Percentiles rank a stretch among this genome's conserved stretches.
Evolutionary conservation across 2,888 invertebrate species (phyloP).

Genomic region (Dorcus parallelipipedus): DNA sequence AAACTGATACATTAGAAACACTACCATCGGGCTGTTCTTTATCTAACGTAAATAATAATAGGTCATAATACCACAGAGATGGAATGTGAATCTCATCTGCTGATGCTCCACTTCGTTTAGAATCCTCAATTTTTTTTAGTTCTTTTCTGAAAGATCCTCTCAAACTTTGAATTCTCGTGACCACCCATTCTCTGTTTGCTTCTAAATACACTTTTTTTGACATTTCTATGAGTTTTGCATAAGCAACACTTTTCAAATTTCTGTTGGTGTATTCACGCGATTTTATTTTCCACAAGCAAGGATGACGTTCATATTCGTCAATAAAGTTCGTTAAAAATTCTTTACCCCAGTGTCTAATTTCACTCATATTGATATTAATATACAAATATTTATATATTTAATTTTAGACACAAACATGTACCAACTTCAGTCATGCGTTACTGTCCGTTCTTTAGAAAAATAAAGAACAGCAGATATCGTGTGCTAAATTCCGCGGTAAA

Average conservation of each 20-base stretch:
- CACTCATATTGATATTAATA: too few relatives aligned
- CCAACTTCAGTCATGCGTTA: too few relatives aligned
- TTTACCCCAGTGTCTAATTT: neutral
- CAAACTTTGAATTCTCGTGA: conserved; percentile 16
- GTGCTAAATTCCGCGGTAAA: too few relatives aligned
- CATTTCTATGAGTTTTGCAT: conserved; percentile 7
- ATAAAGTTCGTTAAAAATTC: conserved; percentile 13
- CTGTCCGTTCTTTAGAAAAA: too few relatives aligned
- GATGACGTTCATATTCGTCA: conserved; percentile 9
- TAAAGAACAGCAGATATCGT: too few relatives aligned
- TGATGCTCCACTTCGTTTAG: conserved; percentile 13
- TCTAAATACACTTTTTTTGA: conserved; percentile 3
- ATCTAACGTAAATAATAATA: conserved; percentile 22
- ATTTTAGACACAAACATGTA: too few relatives aligned
- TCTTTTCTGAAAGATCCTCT: conserved; percentile 21
- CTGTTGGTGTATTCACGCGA: conserved; percentile 13
- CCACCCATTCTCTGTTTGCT: conserved; percentile 6
- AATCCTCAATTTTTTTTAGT: conserved; percentile 17
- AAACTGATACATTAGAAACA: too few relatives aligned
- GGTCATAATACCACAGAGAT: conserved; percentile 21
- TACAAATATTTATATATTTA: too few relatives aligned
- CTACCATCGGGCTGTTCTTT: conserved; percentile 7
- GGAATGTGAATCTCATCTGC: conserved; percentile 17
- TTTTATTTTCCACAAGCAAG: conserved; percentile 18
- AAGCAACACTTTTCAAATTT: neutral